phyloP scores from a whole-genome alignment of 2,113 vertebrate species.

The Corvus hawaiiensis region DNA sequence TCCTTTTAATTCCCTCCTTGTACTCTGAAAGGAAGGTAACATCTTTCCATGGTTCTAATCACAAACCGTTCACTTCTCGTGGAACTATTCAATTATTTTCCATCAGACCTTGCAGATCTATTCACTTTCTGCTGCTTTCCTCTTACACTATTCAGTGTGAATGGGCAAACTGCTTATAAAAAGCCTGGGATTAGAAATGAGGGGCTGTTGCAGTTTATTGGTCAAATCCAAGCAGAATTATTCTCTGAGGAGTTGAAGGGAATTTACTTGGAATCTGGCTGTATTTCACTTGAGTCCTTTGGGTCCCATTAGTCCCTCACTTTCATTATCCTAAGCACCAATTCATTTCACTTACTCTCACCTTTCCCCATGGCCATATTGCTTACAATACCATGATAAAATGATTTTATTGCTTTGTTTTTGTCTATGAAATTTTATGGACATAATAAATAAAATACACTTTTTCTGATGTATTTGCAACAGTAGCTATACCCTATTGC shows the following conservation, averaged over 20 bases:
- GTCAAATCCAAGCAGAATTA: slow-evolving; percentile 19
- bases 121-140: neutral
- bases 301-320: slow-evolving; percentile 14
- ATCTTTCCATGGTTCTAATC: neutral
- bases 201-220: neutral
- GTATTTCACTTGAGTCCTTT: slow-evolving; percentile 11
- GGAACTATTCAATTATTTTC: neutral
- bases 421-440: slow-evolving; percentile 27
- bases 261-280: neutral
- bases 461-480: neutral
- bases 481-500: neutral
- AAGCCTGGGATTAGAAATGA: slow-evolving; percentile 7
- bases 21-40: neutral
- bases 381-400: neutral
- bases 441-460: slow-evolving; percentile 33
- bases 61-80: neutral
- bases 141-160: neutral
- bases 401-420: slow-evolving; percentile 22
- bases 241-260: neutral
- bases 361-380: slow-evolving; percentile 13
- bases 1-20: neutral
- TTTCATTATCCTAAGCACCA: slow-evolving; percentile 59
- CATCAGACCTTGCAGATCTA: neutral
- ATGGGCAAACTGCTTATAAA: slow-evolving; percentile 1
- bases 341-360: slow-evolving; percentile 55